Base-by-base conservation (phyloP, 2,113 vertebrate species). In the Percina caprodes region DNA sequence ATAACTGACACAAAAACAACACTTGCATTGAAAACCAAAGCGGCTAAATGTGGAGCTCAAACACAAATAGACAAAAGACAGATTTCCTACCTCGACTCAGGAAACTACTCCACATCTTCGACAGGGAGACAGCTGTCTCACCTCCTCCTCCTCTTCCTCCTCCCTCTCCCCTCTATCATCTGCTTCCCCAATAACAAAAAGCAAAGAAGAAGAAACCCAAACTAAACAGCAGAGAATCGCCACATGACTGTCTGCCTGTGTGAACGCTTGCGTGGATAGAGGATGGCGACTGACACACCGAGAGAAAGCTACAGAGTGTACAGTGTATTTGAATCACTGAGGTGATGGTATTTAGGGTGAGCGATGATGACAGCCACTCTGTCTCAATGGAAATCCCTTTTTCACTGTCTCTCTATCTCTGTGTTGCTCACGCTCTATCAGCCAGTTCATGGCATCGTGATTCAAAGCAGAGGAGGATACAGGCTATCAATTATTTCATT, bases 91-190 rank as follows among this genome's bases (percentile, higher is more conserved):
- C 91, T 89, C 55, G 82, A 82, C 78, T 84, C 69, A 74, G 76
- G 84, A 91, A 86, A 88, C 87, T 79, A 85, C 79, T 89, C 91
- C 89, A 92, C 91, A 92, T 92, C 69, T 79, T 77, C 30, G 52
- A 72, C 76, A 54, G 75, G 61, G 70, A 82, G 80, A 81, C 70
- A 77, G 80, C 81, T 83, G 77, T 55, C 73, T 88, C 85, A 85
- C 79, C 90, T 42, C 83, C 79, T 77, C 77, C 54, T 71, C 80
- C 74, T 68, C 77, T 59, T 52, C 80, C 74, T 71, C 73, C 67
- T 68, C 24, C 68, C 75, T 71, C 77, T 84, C 69, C 67, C 24
- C 58, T 77, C 79, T 68, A 48, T 86, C 82, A 86, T 89, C 87
- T 61, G 76, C 74, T 86, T 82, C 87, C 49, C 54, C 58, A 33